phyloP scores from a whole-genome alignment of 64 coral and sea anemone species.

The Astreopora myriophthalma region DNA sequence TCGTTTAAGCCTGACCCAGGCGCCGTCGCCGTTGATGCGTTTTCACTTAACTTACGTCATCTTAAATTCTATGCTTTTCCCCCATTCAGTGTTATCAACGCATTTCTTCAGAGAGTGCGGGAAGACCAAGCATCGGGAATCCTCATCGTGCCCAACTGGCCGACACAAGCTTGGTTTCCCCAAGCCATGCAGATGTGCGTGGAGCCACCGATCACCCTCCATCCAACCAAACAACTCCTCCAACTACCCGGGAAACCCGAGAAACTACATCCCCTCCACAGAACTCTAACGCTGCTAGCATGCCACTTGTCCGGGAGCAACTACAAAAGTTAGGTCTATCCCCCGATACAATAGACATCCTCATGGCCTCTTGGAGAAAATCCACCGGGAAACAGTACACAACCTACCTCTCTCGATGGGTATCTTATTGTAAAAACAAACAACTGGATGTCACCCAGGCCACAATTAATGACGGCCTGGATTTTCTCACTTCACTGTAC shows the following conservation, averaged over 20 bases:
- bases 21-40: conserved; percentile 21
- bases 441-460: conserved; percentile 4
- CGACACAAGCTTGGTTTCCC: neutral
- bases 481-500: conserved; percentile 27
- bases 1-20: conserved; percentile 54
- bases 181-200: conserved; percentile 15
- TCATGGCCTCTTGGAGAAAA: conserved; percentile 14
- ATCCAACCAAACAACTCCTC: neutral
- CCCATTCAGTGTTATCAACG: conserved; percentile 48
- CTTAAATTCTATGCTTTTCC: conserved; percentile 53
- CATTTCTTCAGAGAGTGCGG: conserved; percentile 19
- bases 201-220: neutral
- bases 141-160: too few relatives aligned
- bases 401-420: conserved; percentile 14
- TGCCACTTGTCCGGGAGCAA: conserved; percentile 44
- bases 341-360: neutral
- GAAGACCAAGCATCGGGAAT: conserved; percentile 16
- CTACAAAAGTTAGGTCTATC: too few relatives aligned
- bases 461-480: conserved; percentile 8
- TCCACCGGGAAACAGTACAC: conserved; percentile 30
- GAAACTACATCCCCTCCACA: conserved; percentile 36
- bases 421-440: conserved; percentile 9
- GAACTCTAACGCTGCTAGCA: neutral
- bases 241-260: neutral
- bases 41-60: conserved; percentile 10